Base-by-base conservation (phyloP, 1,140 invertebrate species). In the Leptinotarsa texana region DNA sequence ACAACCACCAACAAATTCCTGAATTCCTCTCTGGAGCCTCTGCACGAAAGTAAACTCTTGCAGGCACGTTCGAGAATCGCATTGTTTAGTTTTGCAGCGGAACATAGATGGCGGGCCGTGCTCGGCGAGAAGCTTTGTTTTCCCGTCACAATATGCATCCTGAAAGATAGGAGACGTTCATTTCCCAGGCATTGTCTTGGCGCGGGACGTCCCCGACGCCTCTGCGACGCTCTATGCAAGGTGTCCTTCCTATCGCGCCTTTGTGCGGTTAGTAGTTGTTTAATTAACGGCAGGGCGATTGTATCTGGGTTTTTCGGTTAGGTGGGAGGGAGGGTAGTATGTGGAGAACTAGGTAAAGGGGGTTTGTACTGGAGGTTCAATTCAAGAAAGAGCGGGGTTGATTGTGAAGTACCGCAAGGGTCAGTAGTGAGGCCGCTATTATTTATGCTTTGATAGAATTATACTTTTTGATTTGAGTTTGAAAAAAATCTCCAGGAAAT, bases 1-100 rank as follows among this genome's bases (percentile, higher is more conserved):
- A 3, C 3, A 21, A 62, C 3, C 61, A 21, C 5, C 61, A 62
- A 0, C 61, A 62, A 62, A 62, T 8, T 42, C 33, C 33, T 11
- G 8, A 62, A 2, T 62, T 13, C 61, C 17, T n/a, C 61, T 21
- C 61, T 62, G 61, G 21, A 15, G 0, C 61, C 33, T 42, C 8
- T 11, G 33, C 33, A 42, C 33, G 33, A 42, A 42, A 42, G 8
- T 42, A 42, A 42, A 42, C 33, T 42, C 33, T 42, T 42, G 33
- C 33, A 42, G 33, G 33, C 33, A 42, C 33, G 33, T 42, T 42
- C 33, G 33, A 42, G 8, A 42, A 42, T 42, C 8, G 65, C 68
- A 69, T 69, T 69, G 68, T 69, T 48, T 69, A 69, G 68, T 69
- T 69, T 49, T 69, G 33, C 68, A 69, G 48, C 68, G 68, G 68